Evolutionary conservation across 2,888 invertebrate species (phyloP).

Genomic region (Kryphioiulus occultus): DNA sequence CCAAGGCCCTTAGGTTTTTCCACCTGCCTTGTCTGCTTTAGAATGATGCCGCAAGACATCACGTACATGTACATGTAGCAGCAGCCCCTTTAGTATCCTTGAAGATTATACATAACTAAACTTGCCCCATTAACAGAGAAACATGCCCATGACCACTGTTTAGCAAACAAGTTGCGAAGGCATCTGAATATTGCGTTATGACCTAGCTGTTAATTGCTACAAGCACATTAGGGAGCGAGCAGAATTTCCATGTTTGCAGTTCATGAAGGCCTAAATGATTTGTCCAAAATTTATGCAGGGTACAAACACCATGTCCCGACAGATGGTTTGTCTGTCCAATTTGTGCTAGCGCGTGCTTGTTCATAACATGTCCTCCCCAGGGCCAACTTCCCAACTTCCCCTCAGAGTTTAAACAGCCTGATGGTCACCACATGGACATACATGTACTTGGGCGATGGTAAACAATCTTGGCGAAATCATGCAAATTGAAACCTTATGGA

Average conservation of each 20-base stretch:
- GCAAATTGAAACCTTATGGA: neutral
- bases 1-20: too few species aligned
- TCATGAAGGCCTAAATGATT: neutral
- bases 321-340: neutral
- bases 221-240: neutral
- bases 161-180: neutral
- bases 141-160: too few species aligned
- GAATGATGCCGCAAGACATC: too few species aligned
- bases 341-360: neutral
- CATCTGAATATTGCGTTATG: neutral
- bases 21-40: too few species aligned
- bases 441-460: neutral
- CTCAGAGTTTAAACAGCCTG: neutral
- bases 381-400: neutral
- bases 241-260: neutral
- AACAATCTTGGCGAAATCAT: neutral
- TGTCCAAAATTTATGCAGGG: neutral
- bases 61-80: too few species aligned
- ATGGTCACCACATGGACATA: slow-evolving; percentile 5
- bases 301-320: neutral
- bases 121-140: too few species aligned
- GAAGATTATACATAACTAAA: too few species aligned
- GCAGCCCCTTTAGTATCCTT: too few species aligned
- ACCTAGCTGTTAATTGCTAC: neutral
- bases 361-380: neutral